Evolutionary conservation across 2,113 vertebrate species (phyloP).

Genomic region (Chrysochloris asiatica): DNA sequence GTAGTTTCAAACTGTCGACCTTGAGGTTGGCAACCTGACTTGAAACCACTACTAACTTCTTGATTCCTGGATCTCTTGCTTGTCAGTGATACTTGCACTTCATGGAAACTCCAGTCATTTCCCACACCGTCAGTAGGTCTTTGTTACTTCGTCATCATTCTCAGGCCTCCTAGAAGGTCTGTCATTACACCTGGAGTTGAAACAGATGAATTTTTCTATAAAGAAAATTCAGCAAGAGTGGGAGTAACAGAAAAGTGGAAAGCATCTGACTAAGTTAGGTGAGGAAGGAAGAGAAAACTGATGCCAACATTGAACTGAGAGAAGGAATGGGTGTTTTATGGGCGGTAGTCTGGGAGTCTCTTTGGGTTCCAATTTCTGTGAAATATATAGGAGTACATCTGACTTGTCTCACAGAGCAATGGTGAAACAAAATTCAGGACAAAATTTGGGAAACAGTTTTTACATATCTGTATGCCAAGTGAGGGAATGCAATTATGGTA

Average conservation of each 20-base stretch:
- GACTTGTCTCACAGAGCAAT: neutral
- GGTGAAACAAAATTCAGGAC: constrained; percentile 30
- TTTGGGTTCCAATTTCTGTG: neutral
- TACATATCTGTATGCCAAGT: neutral
- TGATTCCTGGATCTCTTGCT: constrained; percentile 13
- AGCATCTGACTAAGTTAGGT: neutral
- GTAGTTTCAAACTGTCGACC: no score
- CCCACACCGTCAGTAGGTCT: neutral
- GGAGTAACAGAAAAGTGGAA: neutral
- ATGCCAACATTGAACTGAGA: neutral
- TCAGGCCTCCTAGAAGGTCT: neutral
- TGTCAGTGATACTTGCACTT: neutral
- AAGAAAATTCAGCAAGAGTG: neutral
- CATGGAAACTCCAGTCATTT: neutral
- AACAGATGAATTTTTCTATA: neutral
- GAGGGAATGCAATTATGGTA: neutral
- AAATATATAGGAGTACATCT: neutral
- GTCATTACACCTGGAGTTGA: neutral
- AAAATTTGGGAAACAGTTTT: constrained; percentile 26
- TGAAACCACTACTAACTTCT: no score
- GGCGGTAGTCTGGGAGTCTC: neutral
- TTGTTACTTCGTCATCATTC: constrained; percentile 22
- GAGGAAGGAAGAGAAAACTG: constrained; percentile 5
- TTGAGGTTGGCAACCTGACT: no score
- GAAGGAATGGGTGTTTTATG: neutral